Base-by-base conservation (phyloP, 1,140 invertebrate genomes). In the Heliconius melpomene region DNA sequence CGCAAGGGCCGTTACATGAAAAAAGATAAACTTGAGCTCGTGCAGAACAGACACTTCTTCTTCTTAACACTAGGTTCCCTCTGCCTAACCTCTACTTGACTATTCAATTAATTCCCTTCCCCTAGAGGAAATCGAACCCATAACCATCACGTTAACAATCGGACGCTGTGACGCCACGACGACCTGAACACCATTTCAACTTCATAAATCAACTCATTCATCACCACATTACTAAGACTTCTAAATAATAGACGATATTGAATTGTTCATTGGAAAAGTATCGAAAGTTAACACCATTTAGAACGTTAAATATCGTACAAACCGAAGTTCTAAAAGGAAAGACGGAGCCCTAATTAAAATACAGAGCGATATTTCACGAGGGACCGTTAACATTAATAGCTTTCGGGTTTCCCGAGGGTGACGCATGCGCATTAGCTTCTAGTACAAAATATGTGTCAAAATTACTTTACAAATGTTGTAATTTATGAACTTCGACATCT, bases 361-460 rank as follows among this genome's bases (percentile, higher is more conserved):
- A 88, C 87, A 82, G 82, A 36, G 80, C 83, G 75, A 86, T 85
- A 86, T 87, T 85, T 88, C 83, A 87, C 79, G 76, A 87, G 84
- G 82, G 84, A 77, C 80, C 78, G 83, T 84, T 82, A 85, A 83
- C 85, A 87, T 86, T 87, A 89, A 88, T 88, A 81, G 78, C 80
- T 73, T 78, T 84, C 73, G 78, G 83, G 79, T 80, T 85, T 86
- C 82, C 84, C 83, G 79, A 77, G 76, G 80, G 80, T 77, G 80
- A 83, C 86, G 87, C 88, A 88, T 88, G 87, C 87, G 88, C 82
- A 78, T 32, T 80, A 29, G 29, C 70, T 38, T 66, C 74, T 74
- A 79, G 74, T n/a, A 72, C 78, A 75, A 74, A 71, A 75, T 70
- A 50, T 50, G 36, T 66, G 78, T 74, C 46, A 32, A 29, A 79